Percentiles rank a stretch among this genome's conserved stretches.
Conservation (phyloP, 2,113 vertebrate genomes). For the Aramus guarauna region DNA sequence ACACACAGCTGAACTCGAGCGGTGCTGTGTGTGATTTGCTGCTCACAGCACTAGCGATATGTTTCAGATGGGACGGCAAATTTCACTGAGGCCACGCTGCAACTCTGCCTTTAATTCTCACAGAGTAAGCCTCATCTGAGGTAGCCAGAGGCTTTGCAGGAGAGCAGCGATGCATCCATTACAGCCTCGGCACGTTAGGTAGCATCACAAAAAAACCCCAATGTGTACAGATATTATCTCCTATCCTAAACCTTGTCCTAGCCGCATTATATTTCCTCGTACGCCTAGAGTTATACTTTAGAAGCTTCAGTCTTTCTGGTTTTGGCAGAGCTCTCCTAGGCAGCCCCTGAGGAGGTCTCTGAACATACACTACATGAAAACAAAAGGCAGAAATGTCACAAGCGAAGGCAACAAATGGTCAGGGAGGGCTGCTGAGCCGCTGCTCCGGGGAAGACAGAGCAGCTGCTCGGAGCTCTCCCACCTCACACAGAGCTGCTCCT, state of each 20-base stretch:
- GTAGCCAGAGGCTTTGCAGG: not conserved
- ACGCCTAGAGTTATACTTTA: not conserved
- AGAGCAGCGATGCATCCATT: not conserved
- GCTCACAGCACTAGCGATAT: not conserved
- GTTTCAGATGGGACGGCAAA: not conserved
- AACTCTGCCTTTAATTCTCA: not conserved
- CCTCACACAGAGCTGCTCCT: not conserved
- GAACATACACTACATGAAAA: not conserved
- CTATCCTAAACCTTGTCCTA: not conserved
- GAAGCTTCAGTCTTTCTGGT: not conserved
- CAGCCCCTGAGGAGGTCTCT: not conserved
- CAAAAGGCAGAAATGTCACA: not conserved
- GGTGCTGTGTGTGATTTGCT: rapidly evolving
- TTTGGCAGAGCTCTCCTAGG: not conserved
- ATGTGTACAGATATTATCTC: not conserved
- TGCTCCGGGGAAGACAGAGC: not conserved
- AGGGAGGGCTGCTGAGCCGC: not conserved
- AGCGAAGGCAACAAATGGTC: not conserved
- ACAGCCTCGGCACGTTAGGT: not conserved
- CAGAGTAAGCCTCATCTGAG: not conserved
- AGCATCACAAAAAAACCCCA: not conserved
- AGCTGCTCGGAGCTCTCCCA: not conserved
- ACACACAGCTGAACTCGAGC: not conserved
- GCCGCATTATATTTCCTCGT: not conserved
- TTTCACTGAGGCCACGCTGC: not conserved